phyloP scores from a whole-genome alignment of 1,140 invertebrate species.

The Hypsibius dujardini region DNA sequence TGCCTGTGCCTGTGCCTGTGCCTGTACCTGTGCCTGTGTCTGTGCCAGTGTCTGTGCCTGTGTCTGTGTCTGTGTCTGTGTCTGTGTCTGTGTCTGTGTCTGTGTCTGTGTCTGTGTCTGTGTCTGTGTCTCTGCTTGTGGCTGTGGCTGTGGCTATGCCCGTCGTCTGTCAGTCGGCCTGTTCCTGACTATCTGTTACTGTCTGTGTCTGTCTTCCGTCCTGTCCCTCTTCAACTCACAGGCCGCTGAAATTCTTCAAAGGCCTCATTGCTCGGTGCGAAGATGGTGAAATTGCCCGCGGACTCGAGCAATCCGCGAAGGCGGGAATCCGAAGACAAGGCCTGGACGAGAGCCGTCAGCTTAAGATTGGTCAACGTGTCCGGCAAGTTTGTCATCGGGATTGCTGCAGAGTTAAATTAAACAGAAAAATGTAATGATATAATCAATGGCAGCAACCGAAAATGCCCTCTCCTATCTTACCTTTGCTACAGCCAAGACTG shows the following conservation, averaged over 20 bases:
- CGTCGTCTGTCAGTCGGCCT: no score
- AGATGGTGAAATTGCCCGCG: slow-evolving; percentile 38
- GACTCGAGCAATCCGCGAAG: slow-evolving; percentile 32
- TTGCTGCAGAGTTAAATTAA: slow-evolving; percentile 1
- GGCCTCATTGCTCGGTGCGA: slow-evolving; percentile 40
- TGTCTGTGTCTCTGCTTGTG: no score
- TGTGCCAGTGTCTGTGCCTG: no score
- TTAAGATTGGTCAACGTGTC: slow-evolving; percentile 1
- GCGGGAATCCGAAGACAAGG: slow-evolving; percentile 25
- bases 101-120: no score
- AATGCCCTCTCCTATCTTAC: slow-evolving; percentile 25
- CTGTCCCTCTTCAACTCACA: not conserved
- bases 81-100: no score
- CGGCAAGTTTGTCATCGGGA: not conserved
- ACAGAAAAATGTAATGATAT: not conserved
- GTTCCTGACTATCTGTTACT: no score
- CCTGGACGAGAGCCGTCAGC: not conserved
- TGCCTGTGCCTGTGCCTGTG: no score
- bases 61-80: no score
- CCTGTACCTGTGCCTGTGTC: no score
- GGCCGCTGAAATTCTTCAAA: slow-evolving; percentile 31
- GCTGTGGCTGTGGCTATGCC: no score
- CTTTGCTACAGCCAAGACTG: slow-evolving; percentile 34
- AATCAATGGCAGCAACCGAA: not conserved
- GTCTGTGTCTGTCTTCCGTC: no score